Evolutionary conservation across 2,888 invertebrate genomes (phyloP).

Genomic region (Chrysolina haemoptera): DNA sequence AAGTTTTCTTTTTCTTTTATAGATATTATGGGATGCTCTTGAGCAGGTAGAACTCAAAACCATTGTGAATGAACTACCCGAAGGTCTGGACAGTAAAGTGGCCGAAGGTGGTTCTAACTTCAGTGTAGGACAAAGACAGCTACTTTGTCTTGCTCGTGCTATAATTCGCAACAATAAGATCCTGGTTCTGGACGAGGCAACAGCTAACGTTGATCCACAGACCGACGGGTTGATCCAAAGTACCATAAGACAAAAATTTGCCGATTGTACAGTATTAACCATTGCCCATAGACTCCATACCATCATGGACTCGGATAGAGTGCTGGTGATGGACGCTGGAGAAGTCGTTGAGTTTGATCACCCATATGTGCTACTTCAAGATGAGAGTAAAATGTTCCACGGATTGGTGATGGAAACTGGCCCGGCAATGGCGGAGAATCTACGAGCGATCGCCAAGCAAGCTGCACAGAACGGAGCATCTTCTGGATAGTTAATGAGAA

Average conservation of each 20-base stretch:
- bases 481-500: background rate
- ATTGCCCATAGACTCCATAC: conserved; percentile 89
- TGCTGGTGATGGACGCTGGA: conserved; percentile 86
- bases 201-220: conserved; percentile 85
- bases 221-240: conserved; percentile 84
- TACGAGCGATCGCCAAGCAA: conserved; percentile 53
- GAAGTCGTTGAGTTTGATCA: conserved; percentile 82
- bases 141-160: conserved; percentile 80
- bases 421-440: conserved; percentile 56
- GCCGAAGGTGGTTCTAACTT: conserved; percentile 77
- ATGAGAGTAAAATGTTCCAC: conserved; percentile 52
- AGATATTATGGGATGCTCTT: conserved; percentile 83
- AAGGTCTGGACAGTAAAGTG: conserved; percentile 78
- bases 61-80: conserved; percentile 68
- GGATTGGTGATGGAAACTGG: conserved; percentile 80
- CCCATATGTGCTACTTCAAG: conserved; percentile 77
- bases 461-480: conserved; percentile 5
- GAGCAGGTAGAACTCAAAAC: conserved; percentile 86
- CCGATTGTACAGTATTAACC: conserved; percentile 84
- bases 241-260: conserved; percentile 82
- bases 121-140: conserved; percentile 74
- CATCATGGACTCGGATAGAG: conserved; percentile 88
- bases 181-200: conserved; percentile 77
- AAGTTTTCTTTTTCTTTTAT: background rate
- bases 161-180: conserved; percentile 68